Evolutionary conservation across 2,797 vertebrate species (phyloP).

Genomic region (Enteromius thamalakanensis): DNA sequence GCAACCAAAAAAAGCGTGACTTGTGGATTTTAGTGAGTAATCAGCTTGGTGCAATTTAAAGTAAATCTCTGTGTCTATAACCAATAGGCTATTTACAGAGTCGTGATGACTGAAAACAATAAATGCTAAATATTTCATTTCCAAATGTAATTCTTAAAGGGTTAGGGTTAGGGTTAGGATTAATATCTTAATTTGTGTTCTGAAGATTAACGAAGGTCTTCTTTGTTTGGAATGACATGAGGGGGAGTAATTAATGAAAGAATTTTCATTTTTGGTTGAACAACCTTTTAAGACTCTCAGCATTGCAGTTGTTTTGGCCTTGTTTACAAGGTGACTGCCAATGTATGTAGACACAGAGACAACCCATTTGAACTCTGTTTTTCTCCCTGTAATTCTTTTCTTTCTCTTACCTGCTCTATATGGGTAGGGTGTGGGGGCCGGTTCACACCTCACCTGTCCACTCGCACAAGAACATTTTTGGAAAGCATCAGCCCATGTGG

Average conservation of each 20-base stretch:
- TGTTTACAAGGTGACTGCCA: neutral
- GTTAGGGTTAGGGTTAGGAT: no score
- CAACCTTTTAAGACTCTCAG: constrained; percentile 61
- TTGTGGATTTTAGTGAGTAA: no score
- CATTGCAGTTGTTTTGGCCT: constrained; percentile 81
- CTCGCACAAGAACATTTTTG: constrained; percentile 79
- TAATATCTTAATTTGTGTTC: no score
- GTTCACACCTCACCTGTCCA: constrained; percentile 78
- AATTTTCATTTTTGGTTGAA: no score
- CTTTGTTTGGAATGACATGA: no score
- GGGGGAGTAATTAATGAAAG: no score
- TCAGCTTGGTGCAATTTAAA: no score
- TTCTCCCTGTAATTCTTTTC: neutral
- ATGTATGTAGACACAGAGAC: neutral
- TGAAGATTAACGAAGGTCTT: no score
- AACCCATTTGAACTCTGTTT: neutral
- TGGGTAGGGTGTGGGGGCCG: constrained; percentile 65
- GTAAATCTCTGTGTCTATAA: no score
- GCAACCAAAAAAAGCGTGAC: no score
- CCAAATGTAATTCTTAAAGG: neutral
- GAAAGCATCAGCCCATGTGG: constrained; percentile 76
- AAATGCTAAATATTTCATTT: neutral
- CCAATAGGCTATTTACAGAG: neutral
- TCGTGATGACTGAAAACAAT: neutral
- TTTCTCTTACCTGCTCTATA: constrained; percentile 69